These are phyloP conservation scores for Andrena chrysosceles DNA, from an alignment of 2,888 invertebrate genomes.

Conservation along the genomic window DNA sequence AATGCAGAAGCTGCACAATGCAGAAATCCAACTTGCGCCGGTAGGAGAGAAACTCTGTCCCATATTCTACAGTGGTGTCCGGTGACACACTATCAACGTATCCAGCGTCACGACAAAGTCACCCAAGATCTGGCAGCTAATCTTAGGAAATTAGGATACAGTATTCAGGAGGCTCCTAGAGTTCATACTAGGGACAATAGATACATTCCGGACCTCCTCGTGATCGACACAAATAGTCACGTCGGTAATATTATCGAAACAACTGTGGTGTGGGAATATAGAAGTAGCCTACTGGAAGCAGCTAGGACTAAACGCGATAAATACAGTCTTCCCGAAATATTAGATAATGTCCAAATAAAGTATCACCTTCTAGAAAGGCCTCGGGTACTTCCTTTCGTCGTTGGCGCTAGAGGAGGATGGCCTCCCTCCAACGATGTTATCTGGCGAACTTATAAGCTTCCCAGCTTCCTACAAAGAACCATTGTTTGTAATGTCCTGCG, in stretches of 20 bases:
- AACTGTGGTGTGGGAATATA: background rate
- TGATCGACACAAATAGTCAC: background rate
- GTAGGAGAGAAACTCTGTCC: slow-evolving; percentile 12
- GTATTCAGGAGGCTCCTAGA: background rate
- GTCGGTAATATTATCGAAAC: slow-evolving; percentile 1
- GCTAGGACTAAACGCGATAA: background rate
- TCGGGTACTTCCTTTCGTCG: no score
- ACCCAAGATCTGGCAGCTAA: slow-evolving; percentile 9
- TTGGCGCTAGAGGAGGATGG: background rate
- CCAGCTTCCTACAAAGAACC: background rate
- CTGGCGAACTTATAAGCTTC: background rate
- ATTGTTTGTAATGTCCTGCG: slow-evolving; percentile 4
- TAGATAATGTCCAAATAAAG: background rate
- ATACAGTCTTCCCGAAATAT: background rate
- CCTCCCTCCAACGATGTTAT: background rate
- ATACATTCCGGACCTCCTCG: slow-evolving; percentile 18
- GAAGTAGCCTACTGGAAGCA: background rate
- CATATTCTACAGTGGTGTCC: slow-evolving; percentile 23
- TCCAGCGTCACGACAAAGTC: slow-evolving; percentile 9
- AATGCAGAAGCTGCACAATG: slow-evolving; percentile 1
- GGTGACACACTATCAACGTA: slow-evolving; percentile 12
- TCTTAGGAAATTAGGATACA: background rate
- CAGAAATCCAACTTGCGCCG: slow-evolving; percentile 15
- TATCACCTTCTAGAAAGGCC: background rate
- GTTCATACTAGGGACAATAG: slow-evolving; percentile 16